Percentiles rank a stretch among this genome's conserved stretches.
phyloP scores from a whole-genome alignment of 2,888 invertebrate species.

The Lydus trimaculatus region DNA sequence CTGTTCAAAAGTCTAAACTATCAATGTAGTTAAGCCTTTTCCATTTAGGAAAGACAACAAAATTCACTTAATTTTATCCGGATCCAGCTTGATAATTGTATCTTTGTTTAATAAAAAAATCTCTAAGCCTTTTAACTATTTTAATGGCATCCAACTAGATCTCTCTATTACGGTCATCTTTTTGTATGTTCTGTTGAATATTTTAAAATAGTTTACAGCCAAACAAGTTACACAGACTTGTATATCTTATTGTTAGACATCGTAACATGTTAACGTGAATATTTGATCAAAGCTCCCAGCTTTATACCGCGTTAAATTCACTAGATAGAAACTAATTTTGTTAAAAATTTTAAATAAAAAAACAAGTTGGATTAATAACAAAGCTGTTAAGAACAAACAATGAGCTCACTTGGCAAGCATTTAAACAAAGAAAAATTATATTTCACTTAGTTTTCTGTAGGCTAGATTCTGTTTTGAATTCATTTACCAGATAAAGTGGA shows the following conservation, averaged over 20 bases:
- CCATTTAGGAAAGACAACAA: not conserved
- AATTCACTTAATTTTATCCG: constrained; percentile 10
- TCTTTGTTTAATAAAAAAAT: not conserved
- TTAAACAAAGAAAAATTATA: not conserved
- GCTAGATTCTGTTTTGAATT: not conserved
- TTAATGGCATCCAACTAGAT: not conserved
- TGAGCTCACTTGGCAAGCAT: not conserved
- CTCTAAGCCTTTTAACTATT: not conserved
- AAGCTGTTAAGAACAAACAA: not conserved
- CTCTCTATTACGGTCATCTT: not conserved
- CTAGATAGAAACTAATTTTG: constrained; percentile 1
- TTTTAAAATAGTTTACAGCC: not conserved
- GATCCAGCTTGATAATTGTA: not conserved
- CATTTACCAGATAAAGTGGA: not conserved
- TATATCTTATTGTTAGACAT: not conserved
- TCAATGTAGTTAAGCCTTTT: not conserved
- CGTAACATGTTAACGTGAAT: constrained; percentile 1
- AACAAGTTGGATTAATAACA: not conserved
- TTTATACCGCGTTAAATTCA: not conserved
- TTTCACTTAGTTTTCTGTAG: not conserved
- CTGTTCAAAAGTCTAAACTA: not conserved
- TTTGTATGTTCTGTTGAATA: not conserved
- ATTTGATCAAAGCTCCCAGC: not conserved
- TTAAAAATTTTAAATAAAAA: not conserved
- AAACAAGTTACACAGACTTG: not conserved